Base-by-base conservation (phyloP, 2,888 invertebrate species). In the Phyllotreta striolata region DNA sequence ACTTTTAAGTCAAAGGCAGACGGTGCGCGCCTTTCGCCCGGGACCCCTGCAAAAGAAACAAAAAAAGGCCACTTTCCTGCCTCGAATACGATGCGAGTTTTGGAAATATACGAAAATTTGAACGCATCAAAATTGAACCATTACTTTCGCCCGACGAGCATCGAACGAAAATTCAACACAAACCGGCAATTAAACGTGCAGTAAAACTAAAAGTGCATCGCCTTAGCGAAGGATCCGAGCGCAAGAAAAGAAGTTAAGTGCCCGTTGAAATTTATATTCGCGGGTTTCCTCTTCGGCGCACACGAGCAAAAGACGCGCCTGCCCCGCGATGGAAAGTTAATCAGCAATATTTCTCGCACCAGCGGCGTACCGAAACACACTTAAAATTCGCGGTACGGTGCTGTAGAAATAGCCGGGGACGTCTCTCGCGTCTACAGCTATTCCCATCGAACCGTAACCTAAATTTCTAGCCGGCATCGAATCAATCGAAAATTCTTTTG, bases 231-330 rank as follows among this genome's bases (percentile, higher is more conserved):
- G 24, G 9, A 39, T 13, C 37, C 41, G 54, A 60, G 52, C 12
- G 10, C 8, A 55, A 38, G 56, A 61, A 54, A 64, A 66, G 59
- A 58, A 61, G 46, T 62, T 52, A 59, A 65, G 63, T 66, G 66
- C 56, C 62, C 55, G 64, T 64, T 66, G 66, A 62, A 64, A 66
- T 68, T 59, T 66, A 66, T 66, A 62, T 68, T 64, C 63, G 55
- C 46, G 61, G 63, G 52, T 59, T 65, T 63, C 63, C 58, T 57
- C 52, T 44, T 62, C 62, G 47, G 49, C 40, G 40, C 44, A 52
- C 51, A 35, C 24, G 52, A 57, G 51, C 44, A 49, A 57, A 13
- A 55, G 46, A 12, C 51, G 56, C 13, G 8, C 52, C 24, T 24
- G 52, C 38, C 37, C 62, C 57, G 55, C 58, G 57, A 57, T 63